Base-by-base conservation (phyloP, 2,888 invertebrate genomes). In the Pomacea canaliculata region DNA sequence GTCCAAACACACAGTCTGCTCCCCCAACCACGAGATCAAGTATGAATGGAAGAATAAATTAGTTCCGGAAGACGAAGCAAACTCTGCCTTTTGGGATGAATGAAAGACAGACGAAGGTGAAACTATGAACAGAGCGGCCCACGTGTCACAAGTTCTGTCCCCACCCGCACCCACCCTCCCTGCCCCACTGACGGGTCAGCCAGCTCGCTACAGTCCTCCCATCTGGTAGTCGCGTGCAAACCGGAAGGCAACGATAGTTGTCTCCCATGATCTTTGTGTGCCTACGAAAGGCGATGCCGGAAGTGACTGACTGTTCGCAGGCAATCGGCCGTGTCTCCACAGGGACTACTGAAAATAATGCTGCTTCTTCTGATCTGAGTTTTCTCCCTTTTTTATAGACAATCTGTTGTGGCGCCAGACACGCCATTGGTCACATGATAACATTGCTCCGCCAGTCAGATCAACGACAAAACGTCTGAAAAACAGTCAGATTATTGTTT, bases 231-330 rank as follows among this genome's bases (percentile, higher is more conserved):
- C 13, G 56, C 56, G 27, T 59, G 59, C 56, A 59, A 16, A 23
- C 19, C 51, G 56, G 56, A 51, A 70, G 56, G 59, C 10, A 70
- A 56, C 27, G 27, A 56, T n/a, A 70, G 56, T 51, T 70, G 59
- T 16, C 8, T 16, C 27, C 56, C 48, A 1, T 4, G 23, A n/a
- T 27, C 48, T n/a, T 18, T 5, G 16, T 56, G 59, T 13, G 8
- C 70, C 16, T 16, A 16, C 2, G 59, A 56, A 70, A 70, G 59
- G 27, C 27, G 70, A 70, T 23, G 7, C 70, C 56, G 70, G 70
- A 70, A 70, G 49, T 70, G 70, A 7, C 56, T 70, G 51, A 70
- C 56, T 51, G 56, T 18, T 27, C 19, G 70, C 70, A 56, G 70
- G 19, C 59, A 27, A 56, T 19, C 59, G 59, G 18, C 19, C 13